A percentile compares a stretch with the other conserved stretches of the same genome.
These are phyloP conservation scores for Glomeris maerens DNA, from an alignment of 1,140 invertebrate genomes.

Conservation along the genomic window DNA sequence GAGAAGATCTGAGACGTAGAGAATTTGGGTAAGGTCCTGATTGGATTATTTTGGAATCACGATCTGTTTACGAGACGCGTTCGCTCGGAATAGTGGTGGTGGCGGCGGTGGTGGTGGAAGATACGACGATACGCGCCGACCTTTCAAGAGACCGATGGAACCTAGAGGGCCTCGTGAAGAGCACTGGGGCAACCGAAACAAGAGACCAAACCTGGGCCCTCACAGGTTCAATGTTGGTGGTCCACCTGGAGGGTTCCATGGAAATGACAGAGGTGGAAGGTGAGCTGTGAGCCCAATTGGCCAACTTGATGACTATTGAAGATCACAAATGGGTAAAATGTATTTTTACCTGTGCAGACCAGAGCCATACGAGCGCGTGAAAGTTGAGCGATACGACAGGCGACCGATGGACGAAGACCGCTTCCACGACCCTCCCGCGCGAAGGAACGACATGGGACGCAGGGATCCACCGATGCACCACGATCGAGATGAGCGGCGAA, in stretches of 20 bases:
- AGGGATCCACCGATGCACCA: constrained; percentile 7
- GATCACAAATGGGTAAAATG: not conserved
- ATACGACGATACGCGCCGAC: not conserved
- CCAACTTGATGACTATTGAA: not conserved
- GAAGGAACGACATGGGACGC: not conserved
- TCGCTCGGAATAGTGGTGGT: not conserved
- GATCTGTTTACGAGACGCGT: not conserved
- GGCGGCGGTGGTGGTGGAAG: not conserved
- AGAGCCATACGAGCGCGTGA: not conserved
- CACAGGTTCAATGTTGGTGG: too few relatives aligned
- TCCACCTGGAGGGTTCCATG: not conserved
- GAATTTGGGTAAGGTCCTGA: constrained; percentile 10
- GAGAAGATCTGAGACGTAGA: constrained; percentile 56
- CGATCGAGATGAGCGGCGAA: too few relatives aligned
- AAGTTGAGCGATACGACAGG: not conserved
- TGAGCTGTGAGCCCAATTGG: not conserved
- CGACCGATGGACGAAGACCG: constrained; percentile 4
- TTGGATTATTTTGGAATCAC: not conserved
- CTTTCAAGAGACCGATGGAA: not conserved
- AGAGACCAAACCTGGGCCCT: too few relatives aligned
- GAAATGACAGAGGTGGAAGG: not conserved
- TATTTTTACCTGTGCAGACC: not conserved
- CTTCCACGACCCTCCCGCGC: not conserved
- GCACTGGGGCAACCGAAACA: too few relatives aligned
- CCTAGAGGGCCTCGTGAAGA: too few relatives aligned